A percentile compares a stretch with the other conserved stretches of the same genome.
phyloP scores from a whole-genome alignment of 2,113 vertebrate genomes.

The Mesoclemmys tuberculata region DNA sequence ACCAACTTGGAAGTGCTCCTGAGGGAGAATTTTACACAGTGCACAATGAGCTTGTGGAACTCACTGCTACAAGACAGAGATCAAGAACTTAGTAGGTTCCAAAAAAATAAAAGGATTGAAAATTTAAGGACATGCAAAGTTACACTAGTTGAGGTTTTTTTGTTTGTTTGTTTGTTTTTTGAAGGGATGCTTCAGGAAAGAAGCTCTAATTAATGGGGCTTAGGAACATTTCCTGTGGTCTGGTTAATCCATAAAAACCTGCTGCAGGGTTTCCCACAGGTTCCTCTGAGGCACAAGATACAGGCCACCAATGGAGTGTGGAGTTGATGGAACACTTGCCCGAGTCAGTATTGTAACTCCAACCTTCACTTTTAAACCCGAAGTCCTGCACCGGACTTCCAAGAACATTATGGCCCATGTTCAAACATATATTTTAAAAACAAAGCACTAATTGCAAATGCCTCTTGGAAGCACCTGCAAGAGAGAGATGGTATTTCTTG shows the following conservation, averaged over 20 bases:
- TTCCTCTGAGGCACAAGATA: background rate
- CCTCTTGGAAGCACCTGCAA: background rate
- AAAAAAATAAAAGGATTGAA: background rate
- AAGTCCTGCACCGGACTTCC: background rate
- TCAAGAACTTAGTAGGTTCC: background rate
- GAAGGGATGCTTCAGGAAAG: background rate
- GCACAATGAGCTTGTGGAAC: background rate
- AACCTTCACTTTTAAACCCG: background rate
- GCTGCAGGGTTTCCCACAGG: background rate
- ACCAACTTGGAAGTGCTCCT: background rate
- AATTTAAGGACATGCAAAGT: background rate
- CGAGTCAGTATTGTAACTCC: background rate
- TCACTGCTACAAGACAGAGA: background rate
- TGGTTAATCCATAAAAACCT: background rate
- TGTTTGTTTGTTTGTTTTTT: background rate
- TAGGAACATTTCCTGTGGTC: background rate
- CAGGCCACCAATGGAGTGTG: background rate
- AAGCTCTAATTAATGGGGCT: background rate
- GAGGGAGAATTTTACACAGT: background rate
- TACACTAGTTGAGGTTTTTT: background rate
- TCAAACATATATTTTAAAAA: background rate
- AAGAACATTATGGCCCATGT: background rate
- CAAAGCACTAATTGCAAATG: background rate
- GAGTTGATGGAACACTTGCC: background rate
- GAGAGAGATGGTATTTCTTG: background rate